A percentile compares a stretch with the other conserved stretches of the same genome.
Evolutionary conservation across 2,113 vertebrate species (phyloP).

Genomic region (Lycocorax pyrrhopterus): DNA sequence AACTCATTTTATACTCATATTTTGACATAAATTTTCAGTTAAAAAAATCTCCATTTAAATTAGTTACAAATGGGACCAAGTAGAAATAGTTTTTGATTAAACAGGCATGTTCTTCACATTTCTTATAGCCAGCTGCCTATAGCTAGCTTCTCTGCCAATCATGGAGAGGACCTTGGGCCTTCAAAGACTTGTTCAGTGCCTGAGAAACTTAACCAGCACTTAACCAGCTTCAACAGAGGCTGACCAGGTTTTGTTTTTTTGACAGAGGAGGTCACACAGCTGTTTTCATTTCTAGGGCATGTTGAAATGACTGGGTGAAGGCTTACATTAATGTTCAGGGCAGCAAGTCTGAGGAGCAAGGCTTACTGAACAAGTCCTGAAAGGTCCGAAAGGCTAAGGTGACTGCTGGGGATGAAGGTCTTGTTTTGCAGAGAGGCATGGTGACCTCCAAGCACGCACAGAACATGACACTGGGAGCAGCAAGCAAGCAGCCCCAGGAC

Average conservation of each 20-base stretch:
- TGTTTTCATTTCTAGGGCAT: not conserved
- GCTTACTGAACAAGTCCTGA: not conserved
- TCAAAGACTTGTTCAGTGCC: not conserved
- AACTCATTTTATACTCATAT: not conserved
- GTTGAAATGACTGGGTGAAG: not conserved
- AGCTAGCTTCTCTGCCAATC: not conserved
- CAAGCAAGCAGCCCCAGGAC: not conserved
- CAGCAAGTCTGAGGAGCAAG: not conserved
- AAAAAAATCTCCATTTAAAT: not conserved
- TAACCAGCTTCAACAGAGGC: not conserved
- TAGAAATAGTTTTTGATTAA: not conserved
- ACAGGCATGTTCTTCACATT: not conserved
- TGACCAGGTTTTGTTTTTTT: not conserved
- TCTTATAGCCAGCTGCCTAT: not conserved
- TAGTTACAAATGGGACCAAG: not conserved
- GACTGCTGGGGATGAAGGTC: not conserved
- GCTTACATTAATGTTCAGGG: not conserved
- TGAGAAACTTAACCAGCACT: not conserved
- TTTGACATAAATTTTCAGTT: not conserved
- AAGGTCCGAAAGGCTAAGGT: not conserved
- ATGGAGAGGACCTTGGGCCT: not conserved
- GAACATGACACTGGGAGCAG: accelerated
- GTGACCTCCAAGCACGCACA: not conserved
- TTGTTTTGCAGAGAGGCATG: not conserved
- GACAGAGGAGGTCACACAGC: not conserved